phyloP scores from a whole-genome alignment of 2,888 invertebrate species.

The Celastrina argiolus region DNA sequence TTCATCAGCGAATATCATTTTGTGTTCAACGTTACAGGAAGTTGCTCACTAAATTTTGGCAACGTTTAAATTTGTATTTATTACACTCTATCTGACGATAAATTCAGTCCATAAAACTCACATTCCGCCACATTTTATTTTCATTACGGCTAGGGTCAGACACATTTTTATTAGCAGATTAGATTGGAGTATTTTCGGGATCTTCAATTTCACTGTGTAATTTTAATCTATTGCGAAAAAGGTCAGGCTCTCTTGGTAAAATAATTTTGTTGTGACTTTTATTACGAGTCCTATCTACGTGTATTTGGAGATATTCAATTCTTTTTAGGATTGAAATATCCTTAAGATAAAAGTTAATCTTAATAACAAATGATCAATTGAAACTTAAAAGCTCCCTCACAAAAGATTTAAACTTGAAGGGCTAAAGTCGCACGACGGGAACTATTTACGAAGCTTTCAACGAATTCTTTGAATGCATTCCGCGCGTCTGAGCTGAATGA shows the following conservation, averaged over 20 bases:
- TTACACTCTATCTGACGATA: not conserved
- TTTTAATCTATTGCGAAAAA: not conserved
- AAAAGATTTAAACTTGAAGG: not conserved
- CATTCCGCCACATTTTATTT: not conserved
- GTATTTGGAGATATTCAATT: not conserved
- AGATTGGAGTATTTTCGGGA: not conserved
- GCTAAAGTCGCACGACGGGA: not conserved
- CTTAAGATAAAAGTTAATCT: too few relatives aligned
- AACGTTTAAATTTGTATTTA: not conserved
- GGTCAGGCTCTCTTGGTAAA: not conserved
- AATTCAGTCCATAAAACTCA: not conserved
- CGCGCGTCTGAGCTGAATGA: not conserved
- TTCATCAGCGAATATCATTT: not conserved
- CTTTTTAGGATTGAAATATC: too few relatives aligned
- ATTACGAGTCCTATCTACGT: not conserved
- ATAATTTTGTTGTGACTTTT: not conserved
- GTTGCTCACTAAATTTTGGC: not conserved
- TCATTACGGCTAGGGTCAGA: slow-evolving; percentile 9
- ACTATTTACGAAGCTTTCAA: slow-evolving; percentile 3
- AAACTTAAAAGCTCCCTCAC: not conserved
- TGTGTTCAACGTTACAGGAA: not conserved
- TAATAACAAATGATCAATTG: not conserved
- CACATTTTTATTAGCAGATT: not conserved
- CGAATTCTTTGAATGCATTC: slow-evolving; percentile 10
- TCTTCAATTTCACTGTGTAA: not conserved